These are phyloP conservation scores for Elgaria multicarinata DNA, from an alignment of 2,113 vertebrate genomes.

Conservation along the genomic window DNA sequence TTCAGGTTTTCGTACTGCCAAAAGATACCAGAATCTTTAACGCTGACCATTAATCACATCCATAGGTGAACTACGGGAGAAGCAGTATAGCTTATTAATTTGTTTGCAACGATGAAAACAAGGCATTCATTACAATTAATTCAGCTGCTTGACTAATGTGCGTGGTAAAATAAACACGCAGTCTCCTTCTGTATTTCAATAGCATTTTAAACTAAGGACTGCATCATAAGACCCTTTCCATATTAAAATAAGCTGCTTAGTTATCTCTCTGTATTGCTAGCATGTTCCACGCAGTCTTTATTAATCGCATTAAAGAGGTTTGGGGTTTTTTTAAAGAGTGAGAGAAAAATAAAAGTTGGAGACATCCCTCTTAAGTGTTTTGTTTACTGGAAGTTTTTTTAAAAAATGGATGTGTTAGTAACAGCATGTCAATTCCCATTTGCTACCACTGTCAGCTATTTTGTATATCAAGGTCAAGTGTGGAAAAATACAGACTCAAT, in stretches of 20 bases:
- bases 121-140: conserved; percentile 70
- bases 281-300: background rate
- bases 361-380: conserved; percentile 15
- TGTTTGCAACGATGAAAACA: conserved; percentile 57
- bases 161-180: conserved; percentile 61
- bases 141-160: conserved; percentile 43
- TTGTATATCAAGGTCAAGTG: conserved; percentile 12
- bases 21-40: conserved; percentile 64
- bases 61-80: conserved; percentile 59
- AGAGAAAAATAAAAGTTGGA: background rate
- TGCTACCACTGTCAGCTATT: conserved; percentile 26
- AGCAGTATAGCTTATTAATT: conserved; percentile 64
- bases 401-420: conserved; percentile 40
- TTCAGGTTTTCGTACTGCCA: conserved; percentile 62
- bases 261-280: conserved; percentile 2
- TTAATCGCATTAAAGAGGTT: background rate
- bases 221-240: conserved; percentile 27
- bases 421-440: conserved; percentile 30
- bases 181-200: conserved; percentile 51
- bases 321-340: background rate
- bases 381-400: conserved; percentile 47
- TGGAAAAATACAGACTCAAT: background rate
- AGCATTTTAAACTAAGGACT: conserved; percentile 50
- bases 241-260: conserved; percentile 16
- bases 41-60: conserved; percentile 74